Percentiles rank a stretch among this genome's conserved stretches.
These are phyloP conservation scores for Bombus cullumanus DNA, from an alignment of 1,140 invertebrate genomes.

Conservation along the genomic window DNA sequence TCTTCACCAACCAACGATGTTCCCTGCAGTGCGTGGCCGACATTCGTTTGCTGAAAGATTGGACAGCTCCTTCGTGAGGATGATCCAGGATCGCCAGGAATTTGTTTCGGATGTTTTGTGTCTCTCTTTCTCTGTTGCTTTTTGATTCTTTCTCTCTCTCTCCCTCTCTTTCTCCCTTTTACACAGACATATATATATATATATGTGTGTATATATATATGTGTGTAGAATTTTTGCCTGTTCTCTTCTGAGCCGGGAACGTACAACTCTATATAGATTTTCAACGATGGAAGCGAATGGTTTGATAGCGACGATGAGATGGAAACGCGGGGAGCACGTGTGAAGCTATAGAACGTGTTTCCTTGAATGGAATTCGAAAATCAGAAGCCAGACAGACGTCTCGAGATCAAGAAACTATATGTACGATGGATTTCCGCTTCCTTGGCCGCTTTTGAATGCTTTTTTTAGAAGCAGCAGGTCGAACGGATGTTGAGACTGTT, in stretches of 20 bases:
- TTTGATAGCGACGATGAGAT: neutral
- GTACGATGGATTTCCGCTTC: neutral
- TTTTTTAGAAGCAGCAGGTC: neutral
- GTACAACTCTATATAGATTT: neutral
- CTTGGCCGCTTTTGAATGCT: neutral
- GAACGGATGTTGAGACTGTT: neutral
- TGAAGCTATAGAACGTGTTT: neutral
- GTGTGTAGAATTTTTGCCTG: neutral
- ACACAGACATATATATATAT: neutral
- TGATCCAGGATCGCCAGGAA: slow-evolving; percentile 10
- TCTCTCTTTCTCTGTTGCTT: slow-evolving; percentile 29
- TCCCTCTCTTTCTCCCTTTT: neutral
- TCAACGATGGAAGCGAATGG: slow-evolving; percentile 3
- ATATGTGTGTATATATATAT: too few relatives aligned
- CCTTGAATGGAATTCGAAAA: neutral
- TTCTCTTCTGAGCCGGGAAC: neutral
- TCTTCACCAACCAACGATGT: slow-evolving; percentile 87
- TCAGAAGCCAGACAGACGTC: neutral
- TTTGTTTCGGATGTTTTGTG: neutral
- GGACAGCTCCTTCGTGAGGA: slow-evolving; percentile 72
- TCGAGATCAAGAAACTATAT: slow-evolving; percentile 1
- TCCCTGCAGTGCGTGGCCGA: slow-evolving; percentile 89
- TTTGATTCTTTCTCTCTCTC: slow-evolving; percentile 6
- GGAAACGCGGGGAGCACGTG: neutral
- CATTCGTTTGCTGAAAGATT: slow-evolving; percentile 88